These are phyloP conservation scores for Apostichopus japonicus DNA, from an alignment of 35 echinoderm and acorn worm species.

Conservation along the genomic window DNA sequence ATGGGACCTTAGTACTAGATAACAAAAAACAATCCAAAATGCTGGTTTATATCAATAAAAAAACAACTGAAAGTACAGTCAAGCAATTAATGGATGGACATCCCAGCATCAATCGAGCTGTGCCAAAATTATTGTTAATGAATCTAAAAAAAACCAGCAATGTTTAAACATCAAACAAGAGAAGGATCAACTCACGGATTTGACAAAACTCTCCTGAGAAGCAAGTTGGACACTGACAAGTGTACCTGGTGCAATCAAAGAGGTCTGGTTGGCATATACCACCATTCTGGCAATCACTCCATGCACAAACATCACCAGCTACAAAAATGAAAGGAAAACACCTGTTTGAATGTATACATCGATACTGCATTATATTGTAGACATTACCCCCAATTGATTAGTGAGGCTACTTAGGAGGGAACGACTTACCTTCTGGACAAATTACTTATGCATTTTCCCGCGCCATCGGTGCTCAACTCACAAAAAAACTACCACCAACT, in stretches of 20 bases:
- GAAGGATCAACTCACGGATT: conserved; percentile 56
- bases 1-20: too few species aligned
- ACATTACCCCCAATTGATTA: too few species aligned
- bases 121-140: neutral
- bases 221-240: conserved; percentile 74
- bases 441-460: too few species aligned
- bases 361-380: too few species aligned
- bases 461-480: too few species aligned
- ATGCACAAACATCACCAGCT: conserved; percentile 74
- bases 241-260: conserved; percentile 60
- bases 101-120: neutral
- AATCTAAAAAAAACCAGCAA: neutral
- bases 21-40: too few species aligned
- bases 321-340: conserved; percentile 2
- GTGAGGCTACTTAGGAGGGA: too few species aligned
- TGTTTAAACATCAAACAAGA: neutral
- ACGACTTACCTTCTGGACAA: too few species aligned
- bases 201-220: conserved; percentile 79
- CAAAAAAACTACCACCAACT: too few species aligned
- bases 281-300: conserved; percentile 78
- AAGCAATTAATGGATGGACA: neutral
- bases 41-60: too few species aligned
- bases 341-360: neutral
- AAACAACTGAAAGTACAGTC: neutral
- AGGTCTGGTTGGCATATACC: conserved; percentile 58